These are phyloP conservation scores for Microcaecilia unicolor DNA, from an alignment of 2,797 vertebrate species.

Conservation along the genomic window DNA sequence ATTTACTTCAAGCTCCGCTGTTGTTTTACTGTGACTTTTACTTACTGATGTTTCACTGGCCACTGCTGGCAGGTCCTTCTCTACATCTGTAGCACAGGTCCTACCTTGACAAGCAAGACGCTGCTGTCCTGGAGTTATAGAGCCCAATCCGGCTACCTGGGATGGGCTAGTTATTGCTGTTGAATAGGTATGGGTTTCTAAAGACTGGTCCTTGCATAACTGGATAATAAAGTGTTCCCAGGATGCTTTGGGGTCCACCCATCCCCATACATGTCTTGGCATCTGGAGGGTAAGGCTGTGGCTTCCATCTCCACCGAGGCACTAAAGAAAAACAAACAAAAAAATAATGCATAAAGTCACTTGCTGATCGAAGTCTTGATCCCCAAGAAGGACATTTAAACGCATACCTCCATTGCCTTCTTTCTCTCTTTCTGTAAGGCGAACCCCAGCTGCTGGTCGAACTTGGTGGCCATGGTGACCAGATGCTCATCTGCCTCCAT, in stretches of 20 bases:
- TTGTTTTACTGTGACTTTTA: no score
- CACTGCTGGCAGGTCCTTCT: accelerated
- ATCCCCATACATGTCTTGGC: slow-evolving; percentile 57
- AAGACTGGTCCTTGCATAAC: neutral
- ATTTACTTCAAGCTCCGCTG: no score
- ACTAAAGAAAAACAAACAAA: neutral
- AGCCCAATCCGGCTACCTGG: accelerated
- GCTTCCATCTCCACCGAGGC: neutral
- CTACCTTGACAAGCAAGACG: no score
- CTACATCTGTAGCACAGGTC: accelerated
- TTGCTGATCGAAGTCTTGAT: no score
- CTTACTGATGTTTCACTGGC: no score
- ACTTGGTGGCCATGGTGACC: slow-evolving; percentile 56
- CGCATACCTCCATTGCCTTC: slow-evolving; percentile 29
- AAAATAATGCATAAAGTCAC: no score
- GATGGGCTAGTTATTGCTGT: accelerated
- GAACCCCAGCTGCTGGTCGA: slow-evolving; percentile 63
- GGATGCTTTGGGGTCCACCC: slow-evolving; percentile 64
- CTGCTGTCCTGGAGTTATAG: no score
- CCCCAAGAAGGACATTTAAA: no score
- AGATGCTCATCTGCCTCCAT: slow-evolving; percentile 72
- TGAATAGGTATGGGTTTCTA: neutral
- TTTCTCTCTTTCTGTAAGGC: slow-evolving; percentile 53
- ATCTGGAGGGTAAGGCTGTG: neutral
- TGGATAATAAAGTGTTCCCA: slow-evolving; percentile 66